Base-by-base conservation (phyloP, 2,888 invertebrate genomes). In the Diarsia dahlii region DNA sequence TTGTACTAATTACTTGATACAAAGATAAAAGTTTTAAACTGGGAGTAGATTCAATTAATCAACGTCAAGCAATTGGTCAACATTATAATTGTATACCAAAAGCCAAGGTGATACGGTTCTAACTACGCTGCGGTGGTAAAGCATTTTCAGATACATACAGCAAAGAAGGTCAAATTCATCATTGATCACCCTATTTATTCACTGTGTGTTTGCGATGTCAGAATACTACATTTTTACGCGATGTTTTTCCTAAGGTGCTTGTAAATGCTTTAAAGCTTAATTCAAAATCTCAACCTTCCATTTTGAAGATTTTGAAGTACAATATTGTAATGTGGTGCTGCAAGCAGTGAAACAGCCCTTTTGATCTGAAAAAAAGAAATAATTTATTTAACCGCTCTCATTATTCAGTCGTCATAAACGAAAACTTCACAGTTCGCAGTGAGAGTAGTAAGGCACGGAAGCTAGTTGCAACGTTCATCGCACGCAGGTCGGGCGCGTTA, bases 401-500 rank as follows among this genome's bases (percentile, higher is more conserved):
- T 64, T 68, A 64, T n/a, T 9, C 50, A 54, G 45, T 3, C 20
- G 13, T 69, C 62, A 70, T 71, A 74, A 79, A 67, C 76, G 64
- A 76, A 78, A 78, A 74, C 62, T 66, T 62, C 71, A 63, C 58
- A 52, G 65, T 68, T 15, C 28, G 64, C 65, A 62, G 60, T 28
- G 48, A 58, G 45, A 60, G 62, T 34, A 62, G 46, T 76, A 48
- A 66, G 39, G 81, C 76, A 74, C 87, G 85, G 85, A 85, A 87
- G 87, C 86, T 81, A 68, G 86, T 82, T 80, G 82, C 78, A 81
- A 74, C 78, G 88, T 86, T 86, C 91, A 89, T 89, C 85, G 88
- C 87, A 92, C 91, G 93, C 91, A 92, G 90, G 88, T 90, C 88
- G 89, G 87, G 89, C 87, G 90, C 91, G 91, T 94, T 92, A 93